These are phyloP conservation scores for Galleria mellonella DNA, from an alignment of 1,140 invertebrate genomes.

Conservation along the genomic window DNA sequence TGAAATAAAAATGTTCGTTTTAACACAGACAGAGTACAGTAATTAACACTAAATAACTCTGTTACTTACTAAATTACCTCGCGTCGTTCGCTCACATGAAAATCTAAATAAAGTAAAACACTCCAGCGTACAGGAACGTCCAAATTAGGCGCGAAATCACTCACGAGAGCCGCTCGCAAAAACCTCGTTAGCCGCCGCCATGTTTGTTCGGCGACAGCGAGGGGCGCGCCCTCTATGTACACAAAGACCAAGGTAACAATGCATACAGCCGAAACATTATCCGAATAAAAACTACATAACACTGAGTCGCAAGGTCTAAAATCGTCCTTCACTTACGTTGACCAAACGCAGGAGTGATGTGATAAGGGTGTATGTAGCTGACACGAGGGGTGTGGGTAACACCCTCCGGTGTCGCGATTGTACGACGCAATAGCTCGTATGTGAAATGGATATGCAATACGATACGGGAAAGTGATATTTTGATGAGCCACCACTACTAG, in stretches of 20 bases:
- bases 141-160: slow-evolving; percentile 70
- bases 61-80: slow-evolving; percentile 19
- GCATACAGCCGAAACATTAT: slow-evolving; percentile 2
- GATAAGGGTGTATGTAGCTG: slow-evolving; percentile 48
- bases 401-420: slow-evolving; percentile 58
- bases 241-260: slow-evolving; percentile 30
- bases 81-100: slow-evolving; percentile 22
- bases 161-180: slow-evolving; percentile 62
- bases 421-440: slow-evolving; percentile 60
- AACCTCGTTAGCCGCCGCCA: slow-evolving; percentile 67
- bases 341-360: slow-evolving; percentile 18
- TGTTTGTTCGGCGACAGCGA: slow-evolving; percentile 63
- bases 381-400: slow-evolving; percentile 55
- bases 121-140: slow-evolving; percentile 30
- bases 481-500: neutral
- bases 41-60: slow-evolving; percentile 2
- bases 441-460: slow-evolving; percentile 66
- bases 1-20: neutral
- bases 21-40: neutral
- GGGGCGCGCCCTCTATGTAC: slow-evolving; percentile 67
- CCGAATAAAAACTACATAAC: slow-evolving; percentile 13
- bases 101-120: slow-evolving; percentile 47
- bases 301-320: slow-evolving; percentile 18
- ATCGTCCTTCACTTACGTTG: slow-evolving; percentile 2
- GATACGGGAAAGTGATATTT: slow-evolving; percentile 56